Evolutionary conservation across 1,140 invertebrate genomes (phyloP).

Genomic region (Ips typographus): DNA sequence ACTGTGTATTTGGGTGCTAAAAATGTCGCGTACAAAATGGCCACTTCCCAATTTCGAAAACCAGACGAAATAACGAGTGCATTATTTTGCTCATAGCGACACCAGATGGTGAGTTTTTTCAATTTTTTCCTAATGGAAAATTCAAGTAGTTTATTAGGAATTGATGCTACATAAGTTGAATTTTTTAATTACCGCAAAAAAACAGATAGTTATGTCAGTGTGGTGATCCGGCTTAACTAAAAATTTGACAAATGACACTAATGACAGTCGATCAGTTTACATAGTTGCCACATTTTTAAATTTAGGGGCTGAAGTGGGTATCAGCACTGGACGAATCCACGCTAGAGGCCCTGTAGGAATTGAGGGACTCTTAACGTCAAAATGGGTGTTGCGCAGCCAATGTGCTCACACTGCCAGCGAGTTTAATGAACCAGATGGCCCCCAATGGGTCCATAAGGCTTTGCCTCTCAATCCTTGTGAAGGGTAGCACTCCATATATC

Average conservation of each 20-base stretch:
- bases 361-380: constrained; percentile 95
- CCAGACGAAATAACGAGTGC: no score
- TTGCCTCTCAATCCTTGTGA: constrained; percentile 54
- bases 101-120: no score
- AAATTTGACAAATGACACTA: background rate
- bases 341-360: constrained; percentile 96
- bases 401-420: constrained; percentile 75
- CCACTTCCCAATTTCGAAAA: no score
- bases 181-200: no score
- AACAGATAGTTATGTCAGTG: no score
- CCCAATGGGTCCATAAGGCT: constrained; percentile 69
- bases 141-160: no score
- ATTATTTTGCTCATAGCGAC: no score
- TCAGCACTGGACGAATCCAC: constrained; percentile 95
- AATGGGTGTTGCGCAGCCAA: constrained; percentile 87
- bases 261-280: background rate
- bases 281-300: background rate
- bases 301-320: constrained; percentile 85
- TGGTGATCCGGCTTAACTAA: no score
- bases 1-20: no score
- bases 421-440: constrained; percentile 70
- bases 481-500: constrained; percentile 16
- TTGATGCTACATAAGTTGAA: no score
- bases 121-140: no score
- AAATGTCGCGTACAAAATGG: no score